Conservation (phyloP, 2,888 invertebrate genomes). For the Nebria salina region DNA sequence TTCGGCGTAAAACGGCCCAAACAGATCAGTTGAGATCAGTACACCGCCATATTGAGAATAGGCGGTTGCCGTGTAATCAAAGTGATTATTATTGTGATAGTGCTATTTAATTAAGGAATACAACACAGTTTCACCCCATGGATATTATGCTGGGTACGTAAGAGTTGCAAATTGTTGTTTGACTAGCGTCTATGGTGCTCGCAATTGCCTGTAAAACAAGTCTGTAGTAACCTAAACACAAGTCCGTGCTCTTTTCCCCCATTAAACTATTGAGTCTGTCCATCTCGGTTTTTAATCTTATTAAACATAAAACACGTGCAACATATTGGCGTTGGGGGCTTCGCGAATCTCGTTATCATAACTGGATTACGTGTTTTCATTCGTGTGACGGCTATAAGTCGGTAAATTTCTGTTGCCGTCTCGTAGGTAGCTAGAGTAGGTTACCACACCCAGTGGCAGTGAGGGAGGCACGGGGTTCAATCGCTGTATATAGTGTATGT, state of each 20-base stretch:
- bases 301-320: conserved; percentile 71
- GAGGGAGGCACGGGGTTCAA: conserved; percentile 62
- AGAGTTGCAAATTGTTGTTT: conserved; percentile 53
- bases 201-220: conserved; percentile 24
- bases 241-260: conserved; percentile 71
- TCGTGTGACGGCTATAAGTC: conserved; percentile 66
- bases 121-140: conserved; percentile 62
- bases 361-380: conserved; percentile 66
- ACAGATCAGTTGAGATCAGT: conserved; percentile 68
- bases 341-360: conserved; percentile 83
- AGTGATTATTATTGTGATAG: conserved; percentile 58
- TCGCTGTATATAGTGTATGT: conserved; percentile 34
- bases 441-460: conserved; percentile 73
- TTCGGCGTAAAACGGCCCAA: conserved; percentile 32
- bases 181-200: conserved; percentile 28
- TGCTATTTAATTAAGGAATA: conserved; percentile 56
- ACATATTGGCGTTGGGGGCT: conserved; percentile 70
- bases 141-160: conserved; percentile 70
- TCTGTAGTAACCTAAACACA: conserved; percentile 69
- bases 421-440: conserved; percentile 70
- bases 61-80: conserved; percentile 75
- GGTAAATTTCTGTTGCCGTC: conserved; percentile 69
- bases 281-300: conserved; percentile 73
- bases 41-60: conserved; percentile 79
- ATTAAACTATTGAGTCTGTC: conserved; percentile 63